Conservation (phyloP, 2,888 invertebrate species). For the Cerastoderma edule region DNA sequence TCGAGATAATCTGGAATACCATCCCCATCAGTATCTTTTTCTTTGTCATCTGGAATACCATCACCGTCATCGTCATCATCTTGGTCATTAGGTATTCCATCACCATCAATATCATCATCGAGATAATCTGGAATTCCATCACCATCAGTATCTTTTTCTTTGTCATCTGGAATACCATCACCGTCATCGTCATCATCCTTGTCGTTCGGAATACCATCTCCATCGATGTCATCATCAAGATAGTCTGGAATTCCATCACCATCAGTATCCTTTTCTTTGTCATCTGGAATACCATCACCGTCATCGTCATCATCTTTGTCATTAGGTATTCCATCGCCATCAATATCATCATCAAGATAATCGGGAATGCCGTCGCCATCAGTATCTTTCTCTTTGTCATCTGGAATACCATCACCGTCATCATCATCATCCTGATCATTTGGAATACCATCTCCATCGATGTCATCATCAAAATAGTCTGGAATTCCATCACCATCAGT, state of each 20-base stretch:
- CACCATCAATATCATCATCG: slow-evolving; percentile 76
- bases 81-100: slow-evolving; percentile 74
- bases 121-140: slow-evolving; percentile 71
- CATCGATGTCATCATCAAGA: slow-evolving; percentile 70
- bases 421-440: slow-evolving; percentile 70
- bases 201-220: slow-evolving; percentile 80
- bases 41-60: slow-evolving; percentile 72
- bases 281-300: slow-evolving; percentile 75
- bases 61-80: slow-evolving; percentile 72
- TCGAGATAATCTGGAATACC: slow-evolving; percentile 76
- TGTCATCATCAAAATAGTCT: slow-evolving; percentile 64
- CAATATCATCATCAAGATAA: slow-evolving; percentile 69
- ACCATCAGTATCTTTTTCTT: slow-evolving; percentile 76
- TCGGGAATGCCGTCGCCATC: slow-evolving; percentile 74
- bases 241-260: slow-evolving; percentile 74
- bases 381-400: slow-evolving; percentile 62
- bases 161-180: slow-evolving; percentile 80
- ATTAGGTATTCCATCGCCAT: slow-evolving; percentile 77
- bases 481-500: slow-evolving; percentile 79
- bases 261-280: slow-evolving; percentile 68
- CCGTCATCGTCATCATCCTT: slow-evolving; percentile 73
- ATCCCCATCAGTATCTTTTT: slow-evolving; percentile 75
- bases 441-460: slow-evolving; percentile 71
- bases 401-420: slow-evolving; percentile 80
- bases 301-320: slow-evolving; percentile 69